Base-by-base conservation (phyloP, 1,140 invertebrate genomes). In the Nebria ingens region DNA sequence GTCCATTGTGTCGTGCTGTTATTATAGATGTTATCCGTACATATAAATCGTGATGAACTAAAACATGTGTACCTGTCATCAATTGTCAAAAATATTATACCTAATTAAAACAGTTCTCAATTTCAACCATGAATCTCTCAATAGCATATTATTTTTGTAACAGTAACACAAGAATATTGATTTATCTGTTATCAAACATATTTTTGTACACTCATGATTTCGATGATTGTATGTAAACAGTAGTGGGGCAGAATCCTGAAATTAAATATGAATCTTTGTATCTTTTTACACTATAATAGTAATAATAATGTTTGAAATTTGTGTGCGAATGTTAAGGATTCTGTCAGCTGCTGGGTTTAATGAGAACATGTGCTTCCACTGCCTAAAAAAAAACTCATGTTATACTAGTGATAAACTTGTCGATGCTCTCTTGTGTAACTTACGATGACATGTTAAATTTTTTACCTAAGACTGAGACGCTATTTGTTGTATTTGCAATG, bases 21-120 rank as follows among this genome's bases (percentile, higher is more conserved):
- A 97, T 98, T 59, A 82, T 85, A 62, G 95, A 98, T 69, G 92
- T 98, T 55, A 97, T 98, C 59, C 84, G 91, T 61, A 96, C 90
- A 13, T 98, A 93, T 72, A 91, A 89, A 63, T 93, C 89, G 65
- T 91, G 84, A 84, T 45, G 3, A 17, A 45, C 6, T 73, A 52
- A 51, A 12, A 2, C 19, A 45, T 45, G 40, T 45, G 40, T 45
- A 45, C 40, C 40, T 45, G 40, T 45, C 17, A 12, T 45, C 40
- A 9, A 45, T 45, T 3, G 4, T 45, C 40, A 45, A 45, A n/a
- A n/a, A 45, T 17, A 12, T 45, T 17, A 45, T 11, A 11, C 15
- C 17, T 4, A 45, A 45, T 3, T 9, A 6, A 45, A 45, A 12
- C 40, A 4, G 3, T 45, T 45, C 9, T 12, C 9, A 12, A 17